phyloP scores from a whole-genome alignment of 2,888 invertebrate genomes.

The Latrodectus hesperus region DNA sequence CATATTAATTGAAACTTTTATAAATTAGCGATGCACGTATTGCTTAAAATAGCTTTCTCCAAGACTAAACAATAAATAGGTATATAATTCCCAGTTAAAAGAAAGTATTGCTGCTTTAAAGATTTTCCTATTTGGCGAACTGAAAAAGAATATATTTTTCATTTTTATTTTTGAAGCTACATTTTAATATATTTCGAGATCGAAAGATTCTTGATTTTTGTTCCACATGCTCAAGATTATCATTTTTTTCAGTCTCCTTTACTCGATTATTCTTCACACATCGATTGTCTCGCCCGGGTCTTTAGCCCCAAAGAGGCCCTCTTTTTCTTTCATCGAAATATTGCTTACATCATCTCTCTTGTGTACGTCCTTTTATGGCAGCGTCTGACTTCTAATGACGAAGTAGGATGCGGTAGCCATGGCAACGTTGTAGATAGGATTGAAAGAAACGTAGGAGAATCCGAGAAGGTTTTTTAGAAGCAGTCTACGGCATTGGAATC shows the following conservation, averaged over 20 bases:
- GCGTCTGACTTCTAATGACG: conserved; percentile 40
- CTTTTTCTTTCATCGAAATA: background rate
- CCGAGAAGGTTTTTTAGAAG: background rate
- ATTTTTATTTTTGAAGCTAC: too few species aligned
- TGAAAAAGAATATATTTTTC: too few species aligned
- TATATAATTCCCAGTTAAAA: too few species aligned
- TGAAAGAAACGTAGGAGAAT: conserved; percentile 21
- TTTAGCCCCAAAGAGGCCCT: conserved; percentile 22
- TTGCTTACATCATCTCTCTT: background rate
- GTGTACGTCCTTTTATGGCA: background rate
- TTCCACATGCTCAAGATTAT: background rate
- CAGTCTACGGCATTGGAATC: background rate
- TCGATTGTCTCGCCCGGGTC: conserved; percentile 51
- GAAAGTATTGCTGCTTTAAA: too few species aligned
- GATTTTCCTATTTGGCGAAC: too few species aligned
- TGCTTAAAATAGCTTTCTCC: too few species aligned
- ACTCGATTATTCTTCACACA: conserved; percentile 43
- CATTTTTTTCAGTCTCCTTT: background rate
- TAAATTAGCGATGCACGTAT: too few species aligned
- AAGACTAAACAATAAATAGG: too few species aligned
- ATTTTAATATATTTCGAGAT: too few species aligned
- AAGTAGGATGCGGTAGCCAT: conserved; percentile 31
- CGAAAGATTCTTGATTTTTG: too few species aligned
- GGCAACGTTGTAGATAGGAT: conserved; percentile 21
- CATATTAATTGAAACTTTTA: too few species aligned